These are phyloP conservation scores for Chloroceryle aenea DNA, from an alignment of 2,113 vertebrate species.

Conservation along the genomic window DNA sequence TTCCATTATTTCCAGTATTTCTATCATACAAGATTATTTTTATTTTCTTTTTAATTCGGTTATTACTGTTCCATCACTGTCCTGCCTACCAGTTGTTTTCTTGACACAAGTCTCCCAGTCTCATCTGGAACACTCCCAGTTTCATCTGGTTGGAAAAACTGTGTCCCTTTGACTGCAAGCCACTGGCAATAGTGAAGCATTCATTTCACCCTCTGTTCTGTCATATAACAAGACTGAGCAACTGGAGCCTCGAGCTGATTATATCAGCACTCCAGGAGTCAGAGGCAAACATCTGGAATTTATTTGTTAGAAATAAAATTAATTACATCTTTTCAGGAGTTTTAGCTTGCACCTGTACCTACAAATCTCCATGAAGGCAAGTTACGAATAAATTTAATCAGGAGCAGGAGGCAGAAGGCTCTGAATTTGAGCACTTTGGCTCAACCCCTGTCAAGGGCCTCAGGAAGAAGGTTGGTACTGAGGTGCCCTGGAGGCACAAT, in stretches of 20 bases:
- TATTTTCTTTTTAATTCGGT: neutral
- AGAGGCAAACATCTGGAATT: constrained; percentile 46
- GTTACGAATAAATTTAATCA: constrained; percentile 15
- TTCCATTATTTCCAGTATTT: neutral
- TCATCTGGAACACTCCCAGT: neutral
- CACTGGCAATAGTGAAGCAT: neutral
- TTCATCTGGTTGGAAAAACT: neutral
- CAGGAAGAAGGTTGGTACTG: neutral
- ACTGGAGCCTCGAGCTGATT: neutral
- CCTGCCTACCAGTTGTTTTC: neutral
- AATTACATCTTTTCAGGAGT: constrained; percentile 16
- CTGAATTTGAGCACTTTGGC: neutral
- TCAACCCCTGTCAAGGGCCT: neutral
- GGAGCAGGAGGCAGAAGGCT: neutral
- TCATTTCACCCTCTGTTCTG: neutral
- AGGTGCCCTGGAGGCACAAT: neutral
- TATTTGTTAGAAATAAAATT: constrained; percentile 29
- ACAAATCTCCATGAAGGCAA: neutral
- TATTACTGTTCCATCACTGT: neutral
- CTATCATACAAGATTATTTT: neutral
- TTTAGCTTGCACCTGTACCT: constrained; percentile 37
- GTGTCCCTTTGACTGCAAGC: neutral
- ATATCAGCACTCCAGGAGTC: neutral
- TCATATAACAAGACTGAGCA: neutral
- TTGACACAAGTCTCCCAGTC: neutral